Base-by-base conservation (phyloP, 2,888 invertebrate genomes). In the Gymnoscelis rufifasciata region DNA sequence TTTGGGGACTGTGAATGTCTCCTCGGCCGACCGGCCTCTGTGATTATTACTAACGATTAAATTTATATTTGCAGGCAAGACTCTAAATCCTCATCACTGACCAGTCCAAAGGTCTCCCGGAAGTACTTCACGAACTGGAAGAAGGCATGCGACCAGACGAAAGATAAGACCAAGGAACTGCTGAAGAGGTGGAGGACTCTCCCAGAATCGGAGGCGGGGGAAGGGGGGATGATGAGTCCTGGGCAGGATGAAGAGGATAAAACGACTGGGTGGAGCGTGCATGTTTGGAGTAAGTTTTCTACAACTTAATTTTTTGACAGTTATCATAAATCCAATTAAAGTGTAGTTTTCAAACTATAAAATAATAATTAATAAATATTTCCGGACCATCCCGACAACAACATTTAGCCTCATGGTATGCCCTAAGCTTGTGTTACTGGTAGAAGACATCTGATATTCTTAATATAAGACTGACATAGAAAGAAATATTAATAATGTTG, bases 251-350 rank as follows among this genome's bases (percentile, higher is more conserved):
- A 82, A 7, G 88, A 87, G 6, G 83, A 80, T 23, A 88, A 89
- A 38, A 86, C 88, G 15, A 89, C 90, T 37, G 91, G 92, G n/a
- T 93, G 93, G 93, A 93, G 93, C 65, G 93, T 93, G 14, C 93
- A 93, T 70, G 92, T 93, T 54, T 93, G 93, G 93, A 92, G 93
- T 93, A 78, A 91, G 91, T 26, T n/a, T n/a, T n/a, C n/a, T n/a
- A n/a, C n/a, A 26, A 26, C 26, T 26, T 26, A 26, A 3, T 6
- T 3, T 6, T 3, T 26, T 3, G 19, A 19, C 19, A n/a, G n/a
- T n/a, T n/a, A n/a, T n/a, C n/a, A n/a, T n/a, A n/a, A n/a, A n/a
- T n/a, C n/a, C n/a, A n/a, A n/a, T n/a, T n/a, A n/a, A n/a, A n/a
- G n/a, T n/a, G n/a, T n/a, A n/a, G n/a, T n/a, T n/a, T n/a, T n/a